phyloP scores from a whole-genome alignment of 2,797 vertebrate genomes.

The Parotocinclus haroldoi region DNA sequence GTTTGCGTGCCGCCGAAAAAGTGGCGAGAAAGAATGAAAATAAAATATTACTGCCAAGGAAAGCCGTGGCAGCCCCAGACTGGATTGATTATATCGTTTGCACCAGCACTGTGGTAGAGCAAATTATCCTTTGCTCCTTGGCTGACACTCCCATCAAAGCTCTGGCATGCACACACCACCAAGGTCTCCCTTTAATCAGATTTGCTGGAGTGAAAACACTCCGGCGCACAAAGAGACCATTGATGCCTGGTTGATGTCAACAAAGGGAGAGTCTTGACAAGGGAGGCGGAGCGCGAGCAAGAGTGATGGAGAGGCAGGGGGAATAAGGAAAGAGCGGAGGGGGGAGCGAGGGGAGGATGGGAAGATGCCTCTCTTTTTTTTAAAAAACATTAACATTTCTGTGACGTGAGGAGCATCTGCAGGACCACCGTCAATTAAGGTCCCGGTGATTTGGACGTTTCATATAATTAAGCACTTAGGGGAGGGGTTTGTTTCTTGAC shows the following conservation, averaged over 20 bases:
- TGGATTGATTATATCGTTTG: conserved; percentile 52
- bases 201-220: conserved; percentile 55
- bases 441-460: background rate
- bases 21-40: background rate
- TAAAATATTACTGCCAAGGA: conserved; percentile 50
- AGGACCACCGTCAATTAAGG: conserved; percentile 7
- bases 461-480: background rate
- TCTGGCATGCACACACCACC: conserved; percentile 45
- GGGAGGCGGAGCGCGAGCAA: conserved; percentile 37
- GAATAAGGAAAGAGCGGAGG: conserved; percentile 30
- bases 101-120: conserved; percentile 43
- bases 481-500: background rate
- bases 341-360: conserved; percentile 24
- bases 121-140: conserved; percentile 49
- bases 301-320: conserved; percentile 35
- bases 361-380: conserved; percentile 16
- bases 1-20: background rate
- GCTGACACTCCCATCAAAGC: conserved; percentile 50
- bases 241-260: conserved; percentile 52
- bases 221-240: conserved; percentile 49
- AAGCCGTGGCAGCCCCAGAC: conserved; percentile 41
- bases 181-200: conserved; percentile 52
- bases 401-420: conserved; percentile 3
- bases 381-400: conserved; percentile 23
- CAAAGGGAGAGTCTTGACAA: conserved; percentile 51